A percentile compares a stretch with the other conserved stretches of the same genome.
These are phyloP conservation scores for Eupithecia abbreviata DNA, from an alignment of 2,888 invertebrate genomes.

Conservation along the genomic window DNA sequence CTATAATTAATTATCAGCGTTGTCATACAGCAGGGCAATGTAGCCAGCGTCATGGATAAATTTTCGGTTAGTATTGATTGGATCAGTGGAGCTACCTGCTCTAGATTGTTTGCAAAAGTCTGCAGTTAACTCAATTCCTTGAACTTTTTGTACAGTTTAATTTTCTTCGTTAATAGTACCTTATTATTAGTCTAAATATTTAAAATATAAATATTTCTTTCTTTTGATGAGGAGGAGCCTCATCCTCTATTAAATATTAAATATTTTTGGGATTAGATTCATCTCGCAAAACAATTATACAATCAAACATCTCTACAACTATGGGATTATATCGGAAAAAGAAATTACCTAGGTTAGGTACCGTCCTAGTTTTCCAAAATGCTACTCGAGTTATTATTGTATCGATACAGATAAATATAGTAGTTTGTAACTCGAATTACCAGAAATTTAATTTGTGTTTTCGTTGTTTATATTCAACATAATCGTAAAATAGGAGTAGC, in stretches of 20 bases:
- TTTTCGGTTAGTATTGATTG: too few relatives aligned
- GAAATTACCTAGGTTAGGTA: not conserved
- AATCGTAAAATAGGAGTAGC: constrained; percentile 11
- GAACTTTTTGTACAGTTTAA: not conserved
- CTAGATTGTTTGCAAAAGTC: too few relatives aligned
- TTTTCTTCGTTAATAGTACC: not conserved
- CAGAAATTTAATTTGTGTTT: not conserved
- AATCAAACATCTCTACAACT: too few relatives aligned
- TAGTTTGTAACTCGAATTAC: not conserved
- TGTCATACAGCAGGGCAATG: too few relatives aligned
- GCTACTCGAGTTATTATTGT: not conserved
- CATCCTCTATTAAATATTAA: too few relatives aligned
- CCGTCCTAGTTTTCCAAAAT: not conserved
- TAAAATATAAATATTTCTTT: not conserved
- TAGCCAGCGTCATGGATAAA: not conserved
- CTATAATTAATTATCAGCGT: too few relatives aligned
- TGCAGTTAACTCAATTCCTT: too few relatives aligned
- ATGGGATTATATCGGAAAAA: not conserved
- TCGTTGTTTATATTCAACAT: not conserved
- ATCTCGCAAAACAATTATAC: too few relatives aligned
- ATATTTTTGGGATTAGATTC: too few relatives aligned
- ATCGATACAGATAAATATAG: not conserved
- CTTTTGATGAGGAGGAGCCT: too few relatives aligned
- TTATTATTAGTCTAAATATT: not conserved
- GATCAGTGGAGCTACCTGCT: too few relatives aligned